These are phyloP conservation scores for Gracilinanus agilis DNA, from an alignment of 2,113 vertebrate genomes.

Conservation along the genomic window DNA sequence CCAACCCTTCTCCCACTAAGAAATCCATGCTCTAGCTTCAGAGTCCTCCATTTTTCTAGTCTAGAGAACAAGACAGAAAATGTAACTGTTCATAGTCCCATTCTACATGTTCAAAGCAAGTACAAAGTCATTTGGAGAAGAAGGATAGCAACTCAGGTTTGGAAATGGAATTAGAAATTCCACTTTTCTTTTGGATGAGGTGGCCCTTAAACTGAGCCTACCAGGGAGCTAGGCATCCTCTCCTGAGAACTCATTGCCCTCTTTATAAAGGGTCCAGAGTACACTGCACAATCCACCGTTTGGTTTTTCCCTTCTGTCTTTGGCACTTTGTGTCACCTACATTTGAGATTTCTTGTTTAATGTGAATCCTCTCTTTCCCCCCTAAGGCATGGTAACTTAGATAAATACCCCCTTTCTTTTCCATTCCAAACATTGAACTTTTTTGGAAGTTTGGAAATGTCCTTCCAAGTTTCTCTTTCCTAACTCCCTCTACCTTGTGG, in stretches of 20 bases:
- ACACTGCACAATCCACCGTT: neutral
- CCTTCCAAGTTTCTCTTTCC: neutral
- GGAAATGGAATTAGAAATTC: neutral
- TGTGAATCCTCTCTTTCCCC: neutral
- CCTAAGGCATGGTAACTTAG: neutral
- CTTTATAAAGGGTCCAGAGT: neutral
- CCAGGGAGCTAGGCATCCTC: neutral
- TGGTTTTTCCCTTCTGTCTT: neutral
- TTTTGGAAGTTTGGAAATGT: neutral
- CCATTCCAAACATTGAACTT: neutral
- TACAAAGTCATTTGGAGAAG: neutral
- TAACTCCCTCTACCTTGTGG: neutral
- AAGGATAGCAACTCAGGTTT: neutral
- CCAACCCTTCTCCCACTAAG: neutral
- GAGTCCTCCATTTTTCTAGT: neutral
- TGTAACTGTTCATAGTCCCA: neutral
- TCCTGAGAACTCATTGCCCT: neutral
- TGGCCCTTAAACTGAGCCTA: neutral
- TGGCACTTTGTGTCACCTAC: neutral
- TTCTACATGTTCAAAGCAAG: neutral
- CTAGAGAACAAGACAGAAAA: neutral
- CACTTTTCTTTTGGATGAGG: neutral
- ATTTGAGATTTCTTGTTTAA: neutral
- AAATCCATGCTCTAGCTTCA: neutral
- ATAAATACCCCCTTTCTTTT: slow-evolving; percentile 1